Evolutionary conservation across 2,888 invertebrate genomes (phyloP).

Genomic region (Camponotus fellah): DNA sequence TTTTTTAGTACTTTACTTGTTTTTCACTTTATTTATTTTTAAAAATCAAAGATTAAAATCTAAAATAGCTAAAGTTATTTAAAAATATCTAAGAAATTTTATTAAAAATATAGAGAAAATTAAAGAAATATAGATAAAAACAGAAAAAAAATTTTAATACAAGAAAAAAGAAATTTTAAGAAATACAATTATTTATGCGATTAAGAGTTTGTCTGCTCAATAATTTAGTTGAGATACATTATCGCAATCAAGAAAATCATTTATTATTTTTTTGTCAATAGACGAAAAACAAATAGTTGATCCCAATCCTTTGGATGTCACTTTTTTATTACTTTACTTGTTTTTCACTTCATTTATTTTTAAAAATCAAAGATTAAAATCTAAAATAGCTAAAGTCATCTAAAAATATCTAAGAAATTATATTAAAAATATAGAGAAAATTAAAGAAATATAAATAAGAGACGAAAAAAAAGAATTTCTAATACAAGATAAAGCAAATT

Average conservation of each 20-base stretch:
- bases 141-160: not conserved
- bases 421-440: not conserved
- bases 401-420: not conserved
- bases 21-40: not conserved
- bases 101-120: not conserved
- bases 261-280: slow-evolving; percentile 17
- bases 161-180: not conserved
- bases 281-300: not conserved
- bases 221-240: not conserved
- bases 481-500: not conserved
- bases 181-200: not conserved
- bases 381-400: not conserved
- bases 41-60: not conserved
- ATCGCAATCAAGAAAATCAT: not conserved
- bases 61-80: not conserved
- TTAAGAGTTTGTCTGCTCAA: not conserved
- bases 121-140: not conserved
- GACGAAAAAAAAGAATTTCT: not conserved
- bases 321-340: not conserved
- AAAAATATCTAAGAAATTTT: not conserved
- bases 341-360: not conserved
- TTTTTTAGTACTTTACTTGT: not conserved
- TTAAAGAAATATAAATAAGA: not conserved
- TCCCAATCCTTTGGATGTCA: not conserved
- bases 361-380: not conserved